phyloP scores from a whole-genome alignment of 2,888 invertebrate genomes.

The Hypselothyrea guttata region DNA sequence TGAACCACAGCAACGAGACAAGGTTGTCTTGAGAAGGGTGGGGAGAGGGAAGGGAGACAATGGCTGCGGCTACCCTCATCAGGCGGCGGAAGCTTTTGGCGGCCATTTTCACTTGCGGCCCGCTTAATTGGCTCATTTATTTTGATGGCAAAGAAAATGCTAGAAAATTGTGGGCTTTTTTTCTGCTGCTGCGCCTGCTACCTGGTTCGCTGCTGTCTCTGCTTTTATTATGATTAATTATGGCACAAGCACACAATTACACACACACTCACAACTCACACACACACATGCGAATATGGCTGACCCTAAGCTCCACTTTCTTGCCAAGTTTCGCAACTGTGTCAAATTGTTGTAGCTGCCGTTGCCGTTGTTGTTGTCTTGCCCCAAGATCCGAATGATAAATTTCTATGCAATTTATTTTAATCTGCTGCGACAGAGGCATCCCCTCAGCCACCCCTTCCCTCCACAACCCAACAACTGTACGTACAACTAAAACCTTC shows the following conservation, averaged over 20 bases:
- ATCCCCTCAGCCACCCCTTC: not conserved
- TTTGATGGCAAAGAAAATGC: slow-evolving; percentile 74
- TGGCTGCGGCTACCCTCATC: slow-evolving; percentile 51
- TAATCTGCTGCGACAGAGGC: slow-evolving; percentile 68
- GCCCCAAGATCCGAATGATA: slow-evolving; percentile 66
- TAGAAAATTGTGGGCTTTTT: slow-evolving; percentile 61
- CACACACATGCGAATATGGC: slow-evolving; percentile 4
- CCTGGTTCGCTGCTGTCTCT: slow-evolving; percentile 45
- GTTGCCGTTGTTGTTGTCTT: slow-evolving; percentile 36
- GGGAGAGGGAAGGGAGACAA: no score
- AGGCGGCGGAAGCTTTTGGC: slow-evolving; percentile 37
- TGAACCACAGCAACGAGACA: slow-evolving; percentile 38
- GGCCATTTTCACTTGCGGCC: slow-evolving; percentile 58
- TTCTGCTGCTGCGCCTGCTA: slow-evolving; percentile 13
- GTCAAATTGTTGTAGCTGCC: slow-evolving; percentile 51
- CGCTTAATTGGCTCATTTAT: slow-evolving; percentile 75
- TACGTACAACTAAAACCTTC: slow-evolving; percentile 4
- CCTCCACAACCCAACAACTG: not conserved
- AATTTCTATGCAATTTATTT: slow-evolving; percentile 74
- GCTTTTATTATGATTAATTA: slow-evolving; percentile 75
- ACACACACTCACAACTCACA: slow-evolving; percentile 28
- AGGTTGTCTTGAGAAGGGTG: not conserved
- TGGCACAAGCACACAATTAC: slow-evolving; percentile 45
- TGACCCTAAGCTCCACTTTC: slow-evolving; percentile 69
- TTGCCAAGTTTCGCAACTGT: slow-evolving; percentile 69